Percentiles rank a stretch among this genome's conserved stretches.
These are phyloP conservation scores for Camelus bactrianus DNA, from an alignment of 2,113 vertebrate species.

Conservation along the genomic window DNA sequence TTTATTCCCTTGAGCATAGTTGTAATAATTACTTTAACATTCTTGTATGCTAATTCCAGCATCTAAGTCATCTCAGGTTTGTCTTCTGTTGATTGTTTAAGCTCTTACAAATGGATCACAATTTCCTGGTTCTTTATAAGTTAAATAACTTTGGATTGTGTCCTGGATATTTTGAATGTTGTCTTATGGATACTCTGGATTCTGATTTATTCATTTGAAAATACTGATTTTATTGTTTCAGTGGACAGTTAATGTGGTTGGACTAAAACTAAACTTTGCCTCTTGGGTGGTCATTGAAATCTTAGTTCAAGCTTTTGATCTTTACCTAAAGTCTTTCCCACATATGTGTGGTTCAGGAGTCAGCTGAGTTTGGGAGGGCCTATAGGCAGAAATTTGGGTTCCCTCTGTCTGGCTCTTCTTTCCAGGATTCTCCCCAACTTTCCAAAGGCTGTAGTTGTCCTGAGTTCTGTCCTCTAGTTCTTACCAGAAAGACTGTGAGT, in stretches of 20 bases:
- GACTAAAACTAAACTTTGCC: background rate
- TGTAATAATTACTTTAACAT: constrained; percentile 12
- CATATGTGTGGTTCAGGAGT: background rate
- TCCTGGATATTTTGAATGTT: background rate
- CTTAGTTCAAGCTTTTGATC: constrained; percentile 12
- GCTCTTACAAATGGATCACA: background rate
- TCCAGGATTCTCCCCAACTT: background rate
- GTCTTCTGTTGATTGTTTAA: background rate
- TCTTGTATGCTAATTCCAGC: background rate
- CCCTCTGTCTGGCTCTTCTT: background rate
- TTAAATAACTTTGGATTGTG: constrained; percentile 3
- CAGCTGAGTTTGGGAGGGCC: background rate
- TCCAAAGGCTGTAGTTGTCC: background rate
- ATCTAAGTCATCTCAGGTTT: background rate
- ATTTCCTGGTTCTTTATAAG: background rate
- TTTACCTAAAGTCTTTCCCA: background rate
- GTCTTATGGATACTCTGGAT: background rate
- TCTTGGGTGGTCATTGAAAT: constrained; percentile 8
- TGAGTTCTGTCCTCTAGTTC: background rate
- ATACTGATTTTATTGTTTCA: constrained; percentile 47
- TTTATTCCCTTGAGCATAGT: background rate
- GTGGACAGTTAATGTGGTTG: background rate
- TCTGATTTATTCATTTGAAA: constrained; percentile 13
- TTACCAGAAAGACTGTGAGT: background rate
- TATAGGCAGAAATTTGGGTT: background rate